Evolutionary conservation across 2,797 vertebrate genomes (phyloP), one percentile per base, ranked within the genome.

Genomic region (Sebastes aleutianus): DNA sequence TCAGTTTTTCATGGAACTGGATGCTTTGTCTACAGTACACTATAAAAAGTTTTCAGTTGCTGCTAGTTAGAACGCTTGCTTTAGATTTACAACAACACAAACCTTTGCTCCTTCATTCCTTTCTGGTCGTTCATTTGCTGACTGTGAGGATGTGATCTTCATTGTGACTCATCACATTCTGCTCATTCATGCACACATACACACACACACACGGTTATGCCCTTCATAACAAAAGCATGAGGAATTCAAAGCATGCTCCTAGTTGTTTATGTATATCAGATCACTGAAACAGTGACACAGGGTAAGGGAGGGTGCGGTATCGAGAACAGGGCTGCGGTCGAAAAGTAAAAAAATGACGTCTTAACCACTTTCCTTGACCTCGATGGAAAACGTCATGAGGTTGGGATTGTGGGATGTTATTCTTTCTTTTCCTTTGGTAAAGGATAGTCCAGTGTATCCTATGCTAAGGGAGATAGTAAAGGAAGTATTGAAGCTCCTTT

Each of bases 191-290:
- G 24, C 65, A 43, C n/a, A 27, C 8, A 63, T 13, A 24, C 26
- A 57, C 34, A 39, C 14, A 54, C 22, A 47, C 24, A 34, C 11
- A 32, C 50, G 26, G 62, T 43, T 27, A 39, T 32, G 31, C n/a
- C 4, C 50, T 50, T 64, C 16, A 39, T 53, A 70, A 72, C 61
- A n/a, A 24, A 54, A 9, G 26, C 31, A 13, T 3, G 12, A 2
- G 67, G 61, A 72, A 86, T 85, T 80, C 29, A 53, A 76, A 78
- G 66, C 39, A 65, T 74, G 22, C 29, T n/a, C 18, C 4, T 6
- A 6, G 27, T 39, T 16, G 18, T 12, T 2, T 63, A 9, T 39
- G 18, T 61, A 1, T 34, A 27, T 64, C 26, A 68, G n/a, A 57
- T 58, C 4, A 26, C 47, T 29, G 24, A 22, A 65, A 53, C 43